Base-by-base conservation (phyloP, 2,113 vertebrate species). In the Buteo buteo region DNA sequence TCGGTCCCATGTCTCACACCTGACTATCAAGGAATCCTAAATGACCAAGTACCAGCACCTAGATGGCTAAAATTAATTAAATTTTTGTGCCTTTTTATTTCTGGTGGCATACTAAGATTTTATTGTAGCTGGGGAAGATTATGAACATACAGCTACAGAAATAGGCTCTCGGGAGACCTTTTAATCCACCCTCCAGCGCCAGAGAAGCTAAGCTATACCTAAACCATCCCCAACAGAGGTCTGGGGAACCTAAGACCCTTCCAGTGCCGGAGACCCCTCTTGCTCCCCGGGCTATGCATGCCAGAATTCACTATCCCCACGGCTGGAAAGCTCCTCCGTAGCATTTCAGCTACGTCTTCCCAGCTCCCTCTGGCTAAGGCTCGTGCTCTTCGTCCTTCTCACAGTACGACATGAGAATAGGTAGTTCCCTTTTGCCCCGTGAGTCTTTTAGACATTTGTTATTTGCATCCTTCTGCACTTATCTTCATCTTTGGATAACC, bases 241-340 rank as follows among this genome's bases (percentile, higher is more conserved):
- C 45, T 66, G 36, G 65, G 21, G 40, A 40, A 65, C 38, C 13
- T n/a, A 54, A 40, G 66, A 59, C 5, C 18, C 31, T 80, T 54
- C 13, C 40, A 61, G 36, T 71, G 40, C 13, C 2, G 1, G 34
- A 49, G 16, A 61, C 4, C 7, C 26, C 32, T 62, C 2, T 1
- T 57, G 19, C n/a, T 73, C 31, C 16, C n/a, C 2, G 0, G 21
- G 22, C 3, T 9, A 34, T 32, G 5, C n/a, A 38, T 2, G 1
- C 8, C 38, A 65, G 44, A 13, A 5, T 72, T 59, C 16, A 2
- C 28, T 45, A 21, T 32, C 28, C 21, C 45, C 45, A 40, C 0
- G 1, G 10, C 38, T 78, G 44, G 50, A 45, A 52, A 31, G 18
- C 22, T 69, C 21, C 18, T 87, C n/a, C 36, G 16, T 54, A 54